These are phyloP conservation scores for Panthera leo DNA, from an alignment of 2,113 vertebrate species.

Conservation along the genomic window DNA sequence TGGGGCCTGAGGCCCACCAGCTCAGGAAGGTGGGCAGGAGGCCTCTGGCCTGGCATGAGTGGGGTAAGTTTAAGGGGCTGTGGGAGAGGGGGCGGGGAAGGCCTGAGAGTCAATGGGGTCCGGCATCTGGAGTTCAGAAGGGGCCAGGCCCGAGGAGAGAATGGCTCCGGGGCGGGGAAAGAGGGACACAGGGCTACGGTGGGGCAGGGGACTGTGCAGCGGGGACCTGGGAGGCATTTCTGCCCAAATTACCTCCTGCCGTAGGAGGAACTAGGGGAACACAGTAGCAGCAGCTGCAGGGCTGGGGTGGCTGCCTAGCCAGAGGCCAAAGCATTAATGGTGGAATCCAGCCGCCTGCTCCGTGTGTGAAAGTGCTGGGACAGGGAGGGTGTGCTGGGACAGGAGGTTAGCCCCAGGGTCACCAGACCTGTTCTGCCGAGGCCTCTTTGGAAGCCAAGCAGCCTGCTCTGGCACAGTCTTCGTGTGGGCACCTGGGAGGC, in stretches of 20 bases:
- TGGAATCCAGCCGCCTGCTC: background rate
- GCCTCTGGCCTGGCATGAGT: background rate
- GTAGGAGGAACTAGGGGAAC: too few relatives aligned
- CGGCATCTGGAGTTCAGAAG: background rate
- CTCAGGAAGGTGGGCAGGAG: background rate
- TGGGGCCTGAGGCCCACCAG: background rate
- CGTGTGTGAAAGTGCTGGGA: background rate
- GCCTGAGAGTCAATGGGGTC: background rate
- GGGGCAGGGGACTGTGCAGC: background rate
- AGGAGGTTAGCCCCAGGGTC: background rate
- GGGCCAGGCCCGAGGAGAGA: background rate
- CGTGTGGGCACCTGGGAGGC: background rate
- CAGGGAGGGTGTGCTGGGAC: fast-evolving
- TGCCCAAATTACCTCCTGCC: background rate
- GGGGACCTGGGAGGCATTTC: background rate
- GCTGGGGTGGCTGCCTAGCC: background rate
- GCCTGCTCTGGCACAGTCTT: background rate
- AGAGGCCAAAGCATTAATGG: background rate
- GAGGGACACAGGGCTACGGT: fast-evolving
- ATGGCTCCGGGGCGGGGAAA: background rate
- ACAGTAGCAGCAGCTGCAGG: background rate
- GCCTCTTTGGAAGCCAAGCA: background rate
- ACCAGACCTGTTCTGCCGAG: background rate
- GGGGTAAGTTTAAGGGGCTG: background rate
- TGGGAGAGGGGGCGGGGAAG: background rate